Evolutionary conservation across 2,797 vertebrate species (phyloP).

Genomic region (Periophthalmus magnuspinnatus): DNA sequence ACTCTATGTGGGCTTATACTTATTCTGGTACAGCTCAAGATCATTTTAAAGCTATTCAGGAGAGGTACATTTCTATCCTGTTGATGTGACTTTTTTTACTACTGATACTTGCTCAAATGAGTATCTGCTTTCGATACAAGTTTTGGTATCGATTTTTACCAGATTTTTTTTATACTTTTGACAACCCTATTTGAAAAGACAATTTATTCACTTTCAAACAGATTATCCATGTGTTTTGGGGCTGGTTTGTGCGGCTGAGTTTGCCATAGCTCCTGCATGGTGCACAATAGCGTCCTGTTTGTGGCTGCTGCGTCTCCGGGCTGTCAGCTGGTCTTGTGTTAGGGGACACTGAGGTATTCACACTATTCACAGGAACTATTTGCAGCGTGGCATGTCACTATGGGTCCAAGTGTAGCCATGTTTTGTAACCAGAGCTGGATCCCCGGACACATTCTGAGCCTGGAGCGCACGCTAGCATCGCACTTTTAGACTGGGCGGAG

Average conservation of each 20-base stretch:
- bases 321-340: conserved; percentile 68
- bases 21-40: too few species aligned
- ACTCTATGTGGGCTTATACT: too few species aligned
- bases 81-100: too few species aligned
- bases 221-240: neutral
- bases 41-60: too few species aligned
- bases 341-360: conserved; percentile 55
- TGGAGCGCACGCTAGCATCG: neutral
- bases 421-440: conserved; percentile 41
- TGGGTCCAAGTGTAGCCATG: conserved; percentile 37
- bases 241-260: neutral
- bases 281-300: conserved; percentile 68
- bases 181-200: too few species aligned
- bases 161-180: too few species aligned
- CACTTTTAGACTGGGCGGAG: neutral
- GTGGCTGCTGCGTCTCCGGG: conserved; percentile 29
- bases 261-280: neutral
- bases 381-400: conserved; percentile 44
- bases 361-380: conserved; percentile 40
- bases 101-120: too few species aligned
- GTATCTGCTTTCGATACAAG: too few species aligned
- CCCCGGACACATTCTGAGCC: neutral
- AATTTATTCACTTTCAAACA: too few species aligned
- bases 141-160: too few species aligned
- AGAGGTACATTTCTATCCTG: too few species aligned